A percentile compares a stretch with the other conserved stretches of the same genome.
Evolutionary conservation across 2,113 vertebrate genomes (phyloP).

Genomic region (Cyprinus carpio): DNA sequence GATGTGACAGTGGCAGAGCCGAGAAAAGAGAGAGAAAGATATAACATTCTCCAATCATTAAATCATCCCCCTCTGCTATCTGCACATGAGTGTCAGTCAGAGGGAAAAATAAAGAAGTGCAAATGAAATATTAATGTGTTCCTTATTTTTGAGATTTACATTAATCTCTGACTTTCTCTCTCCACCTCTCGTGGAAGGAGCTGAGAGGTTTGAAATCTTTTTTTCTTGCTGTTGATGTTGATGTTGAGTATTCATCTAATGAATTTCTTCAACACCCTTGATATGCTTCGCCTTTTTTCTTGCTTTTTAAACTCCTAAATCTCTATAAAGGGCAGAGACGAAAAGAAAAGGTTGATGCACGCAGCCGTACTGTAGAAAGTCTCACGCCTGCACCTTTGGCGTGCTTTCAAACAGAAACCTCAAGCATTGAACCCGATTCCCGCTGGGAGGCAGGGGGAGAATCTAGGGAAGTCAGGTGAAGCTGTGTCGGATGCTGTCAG

Average conservation of each 20-base stretch:
- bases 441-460: not conserved
- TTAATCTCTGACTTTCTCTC: slow-evolving; percentile 77
- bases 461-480: slow-evolving; percentile 14
- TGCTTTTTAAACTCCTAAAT: slow-evolving; percentile 71
- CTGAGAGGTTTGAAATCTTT: slow-evolving; percentile 42
- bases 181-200: slow-evolving; percentile 49
- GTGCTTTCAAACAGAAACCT: slow-evolving; percentile 40
- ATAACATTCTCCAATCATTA: slow-evolving; percentile 77
- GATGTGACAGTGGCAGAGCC: slow-evolving; percentile 71
- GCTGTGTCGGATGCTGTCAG: slow-evolving; percentile 35
- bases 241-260: slow-evolving; percentile 31
- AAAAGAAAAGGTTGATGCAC: slow-evolving; percentile 34
- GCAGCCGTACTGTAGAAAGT: slow-evolving; percentile 29
- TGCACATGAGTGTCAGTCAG: slow-evolving; percentile 86
- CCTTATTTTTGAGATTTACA: slow-evolving; percentile 83
- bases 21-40: slow-evolving; percentile 62
- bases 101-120: slow-evolving; percentile 82
- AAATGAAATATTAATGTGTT: slow-evolving; percentile 97
- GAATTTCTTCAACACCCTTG: slow-evolving; percentile 33
- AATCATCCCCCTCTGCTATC: slow-evolving; percentile 81
- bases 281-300: slow-evolving; percentile 53
- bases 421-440: slow-evolving; percentile 21
- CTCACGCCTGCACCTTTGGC: slow-evolving; percentile 60
- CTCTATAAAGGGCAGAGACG: slow-evolving; percentile 54
- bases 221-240: not conserved